A percentile compares a stretch with the other conserved stretches of the same genome.
Conservation (phyloP, 2,888 invertebrate species). For the Drosophila engyochracea region DNA sequence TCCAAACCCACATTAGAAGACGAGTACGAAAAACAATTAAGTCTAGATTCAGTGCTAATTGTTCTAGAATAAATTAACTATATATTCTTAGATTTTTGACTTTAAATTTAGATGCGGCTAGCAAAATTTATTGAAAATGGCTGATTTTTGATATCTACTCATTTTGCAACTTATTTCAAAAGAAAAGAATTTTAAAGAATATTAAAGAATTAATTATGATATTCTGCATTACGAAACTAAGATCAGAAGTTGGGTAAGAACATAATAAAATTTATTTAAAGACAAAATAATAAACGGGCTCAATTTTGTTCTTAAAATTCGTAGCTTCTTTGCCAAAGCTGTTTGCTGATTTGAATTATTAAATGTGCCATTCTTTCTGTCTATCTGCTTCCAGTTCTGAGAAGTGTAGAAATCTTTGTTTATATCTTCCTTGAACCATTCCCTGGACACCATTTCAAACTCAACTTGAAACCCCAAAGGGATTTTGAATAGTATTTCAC, state of each 20-base stretch:
- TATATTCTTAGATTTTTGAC: fast-evolving
- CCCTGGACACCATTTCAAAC: background rate
- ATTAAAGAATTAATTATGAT: background rate
- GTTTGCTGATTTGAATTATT: background rate
- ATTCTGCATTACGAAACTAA: background rate
- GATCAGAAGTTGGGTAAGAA: background rate
- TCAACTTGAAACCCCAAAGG: background rate
- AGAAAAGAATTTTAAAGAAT: too few relatives aligned
- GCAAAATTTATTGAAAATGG: background rate
- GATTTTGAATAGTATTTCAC: conserved; percentile 8
- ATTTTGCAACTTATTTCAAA: too few relatives aligned
- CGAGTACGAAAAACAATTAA: too few relatives aligned
- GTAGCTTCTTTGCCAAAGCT: background rate
- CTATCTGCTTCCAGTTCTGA: background rate
- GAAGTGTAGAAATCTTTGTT: background rate
- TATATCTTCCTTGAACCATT: conserved; percentile 20
- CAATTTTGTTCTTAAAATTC: background rate
- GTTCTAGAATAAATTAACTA: background rate
- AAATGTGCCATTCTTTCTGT: background rate
- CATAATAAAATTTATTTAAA: background rate
- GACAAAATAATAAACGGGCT: background rate
- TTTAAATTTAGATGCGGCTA: background rate
- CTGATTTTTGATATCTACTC: background rate
- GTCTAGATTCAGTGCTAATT: background rate
- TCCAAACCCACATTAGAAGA: too few relatives aligned